phyloP scores from a whole-genome alignment of 2,888 invertebrate genomes.

The Euplexia lucipara region DNA sequence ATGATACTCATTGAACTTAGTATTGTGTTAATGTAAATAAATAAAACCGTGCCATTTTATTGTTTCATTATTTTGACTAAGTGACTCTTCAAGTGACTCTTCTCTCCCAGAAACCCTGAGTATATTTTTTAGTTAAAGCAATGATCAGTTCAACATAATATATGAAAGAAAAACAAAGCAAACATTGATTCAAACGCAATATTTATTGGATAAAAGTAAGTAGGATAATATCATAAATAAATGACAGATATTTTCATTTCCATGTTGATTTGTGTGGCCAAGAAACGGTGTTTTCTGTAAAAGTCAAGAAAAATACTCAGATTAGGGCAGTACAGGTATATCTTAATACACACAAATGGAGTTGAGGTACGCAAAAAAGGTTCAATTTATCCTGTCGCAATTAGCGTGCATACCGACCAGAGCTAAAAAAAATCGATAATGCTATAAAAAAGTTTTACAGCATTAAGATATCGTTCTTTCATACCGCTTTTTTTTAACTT shows the following conservation, averaged over 20 bases:
- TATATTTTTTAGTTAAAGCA: background rate
- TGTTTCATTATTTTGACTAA: conserved; percentile 73
- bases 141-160: background rate
- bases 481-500: no score
- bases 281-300: conserved; percentile 23
- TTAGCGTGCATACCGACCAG: no score
- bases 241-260: conserved; percentile 27
- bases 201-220: conserved; percentile 38
- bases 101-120: background rate
- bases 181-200: conserved; percentile 17
- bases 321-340: background rate
- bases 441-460: no score
- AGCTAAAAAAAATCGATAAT: no score
- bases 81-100: background rate
- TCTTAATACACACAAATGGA: no score
- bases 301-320: background rate
- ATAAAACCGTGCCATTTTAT: conserved; percentile 74
- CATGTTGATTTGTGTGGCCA: conserved; percentile 10
- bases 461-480: no score
- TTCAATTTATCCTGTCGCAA: no score
- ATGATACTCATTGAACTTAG: conserved; percentile 74
- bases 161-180: conserved; percentile 7
- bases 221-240: conserved; percentile 24
- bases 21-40: conserved; percentile 85
- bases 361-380: no score